phyloP scores from a whole-genome alignment of 1,140 invertebrate genomes.

The Tetragnatha versicolor region DNA sequence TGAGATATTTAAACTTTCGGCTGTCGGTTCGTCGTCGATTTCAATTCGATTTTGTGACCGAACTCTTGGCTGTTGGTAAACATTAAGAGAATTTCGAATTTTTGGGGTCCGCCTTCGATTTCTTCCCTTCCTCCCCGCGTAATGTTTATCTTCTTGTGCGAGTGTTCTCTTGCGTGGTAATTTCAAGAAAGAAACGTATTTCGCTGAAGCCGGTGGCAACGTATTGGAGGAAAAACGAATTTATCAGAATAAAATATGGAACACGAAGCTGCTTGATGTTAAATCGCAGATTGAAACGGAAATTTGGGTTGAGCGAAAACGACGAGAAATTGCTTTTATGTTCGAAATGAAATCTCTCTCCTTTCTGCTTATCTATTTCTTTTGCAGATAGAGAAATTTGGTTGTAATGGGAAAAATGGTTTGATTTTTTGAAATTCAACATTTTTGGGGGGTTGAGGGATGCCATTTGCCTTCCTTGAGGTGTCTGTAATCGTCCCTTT shows the following conservation, averaged over 20 bases:
- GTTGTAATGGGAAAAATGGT: neutral
- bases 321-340: slow-evolving; percentile 42
- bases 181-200: slow-evolving; percentile 15
- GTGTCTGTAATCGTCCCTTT: no score
- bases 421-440: neutral
- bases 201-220: slow-evolving; percentile 7
- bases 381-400: neutral
- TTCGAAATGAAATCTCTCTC: slow-evolving; percentile 5
- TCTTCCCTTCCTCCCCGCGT: neutral
- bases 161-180: slow-evolving; percentile 31
- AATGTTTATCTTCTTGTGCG: slow-evolving; percentile 24
- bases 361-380: neutral
- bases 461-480: no score
- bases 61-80: slow-evolving; percentile 43
- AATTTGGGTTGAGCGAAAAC: slow-evolving; percentile 14
- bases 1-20: slow-evolving; percentile 22
- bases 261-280: slow-evolving; percentile 6
- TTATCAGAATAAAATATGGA: slow-evolving; percentile 35
- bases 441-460: neutral
- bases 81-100: slow-evolving; percentile 37
- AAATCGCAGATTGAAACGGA: slow-evolving; percentile 31
- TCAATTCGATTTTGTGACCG: slow-evolving; percentile 39
- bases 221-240: slow-evolving; percentile 19
- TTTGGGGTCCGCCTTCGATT: slow-evolving; percentile 30
- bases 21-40: slow-evolving; percentile 30